Evolutionary conservation across 2,797 vertebrate genomes (phyloP).

Genomic region (Gambelia wislizenii): DNA sequence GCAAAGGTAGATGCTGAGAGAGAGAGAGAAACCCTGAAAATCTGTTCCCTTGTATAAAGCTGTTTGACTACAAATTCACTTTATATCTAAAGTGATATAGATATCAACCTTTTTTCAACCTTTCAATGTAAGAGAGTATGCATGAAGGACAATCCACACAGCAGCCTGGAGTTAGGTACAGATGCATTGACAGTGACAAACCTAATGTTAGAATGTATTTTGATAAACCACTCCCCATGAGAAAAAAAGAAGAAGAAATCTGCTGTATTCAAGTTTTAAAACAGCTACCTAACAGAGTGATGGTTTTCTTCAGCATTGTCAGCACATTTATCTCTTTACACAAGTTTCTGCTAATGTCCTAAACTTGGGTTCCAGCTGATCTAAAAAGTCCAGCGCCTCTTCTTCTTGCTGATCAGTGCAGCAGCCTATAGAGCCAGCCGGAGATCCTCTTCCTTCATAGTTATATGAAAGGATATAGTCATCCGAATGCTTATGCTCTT

Average conservation of each 20-base stretch:
- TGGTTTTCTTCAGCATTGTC: conserved; percentile 37
- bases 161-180: conserved; percentile 38
- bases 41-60: conserved; percentile 47
- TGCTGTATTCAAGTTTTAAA: conserved; percentile 51
- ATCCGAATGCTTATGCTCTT: conserved; percentile 82
- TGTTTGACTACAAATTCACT: conserved; percentile 44
- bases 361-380: conserved; percentile 92
- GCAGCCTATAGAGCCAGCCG: conserved; percentile 90
- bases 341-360: conserved; percentile 88
- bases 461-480: conserved; percentile 86
- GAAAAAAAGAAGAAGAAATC: conserved; percentile 35
- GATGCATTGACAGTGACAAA: conserved; percentile 32
- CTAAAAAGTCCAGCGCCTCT: conserved; percentile 87
- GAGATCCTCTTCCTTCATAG: conserved; percentile 89
- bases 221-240: conserved; percentile 43
- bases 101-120: too few relatives aligned
- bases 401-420: conserved; percentile 87
- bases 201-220: conserved; percentile 28
- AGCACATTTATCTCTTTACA: conserved; percentile 78
- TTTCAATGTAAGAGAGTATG: conserved; percentile 46
- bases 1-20: conserved; percentile 32
- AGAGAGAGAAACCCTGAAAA: conserved; percentile 16
- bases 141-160: conserved; percentile 1
- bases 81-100: neutral
- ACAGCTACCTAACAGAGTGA: conserved; percentile 7